Percentiles rank a stretch among this genome's conserved stretches.
Conservation (phyloP, 2,888 invertebrate genomes). For the Stenotaenia linearis region DNA sequence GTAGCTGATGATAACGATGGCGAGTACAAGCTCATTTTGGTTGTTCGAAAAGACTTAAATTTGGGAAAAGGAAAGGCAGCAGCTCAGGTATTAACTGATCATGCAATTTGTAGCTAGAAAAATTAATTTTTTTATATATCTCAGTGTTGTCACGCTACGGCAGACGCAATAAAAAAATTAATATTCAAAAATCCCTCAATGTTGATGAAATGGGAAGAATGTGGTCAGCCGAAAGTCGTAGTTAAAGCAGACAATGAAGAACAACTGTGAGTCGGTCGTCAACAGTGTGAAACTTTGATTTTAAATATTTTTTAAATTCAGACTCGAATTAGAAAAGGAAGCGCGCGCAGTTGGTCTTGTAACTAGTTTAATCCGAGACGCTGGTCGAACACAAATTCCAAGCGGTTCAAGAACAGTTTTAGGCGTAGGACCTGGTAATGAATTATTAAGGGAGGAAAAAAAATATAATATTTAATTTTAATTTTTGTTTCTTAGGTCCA, state of each 20-base stretch:
- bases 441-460: too few species aligned
- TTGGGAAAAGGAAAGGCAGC: slow-evolving; percentile 95
- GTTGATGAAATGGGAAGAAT: slow-evolving; percentile 61
- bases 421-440: slow-evolving; percentile 83
- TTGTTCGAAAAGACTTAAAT: slow-evolving; percentile 80
- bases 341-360: slow-evolving; percentile 66
- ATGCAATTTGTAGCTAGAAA: too few species aligned
- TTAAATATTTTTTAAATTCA: slow-evolving; percentile 21
- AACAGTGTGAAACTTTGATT: neutral
- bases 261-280: slow-evolving; percentile 54
- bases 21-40: slow-evolving; percentile 68
- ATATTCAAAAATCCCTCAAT: slow-evolving; percentile 57
- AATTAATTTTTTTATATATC: too few species aligned
- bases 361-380: slow-evolving; percentile 74
- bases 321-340: slow-evolving; percentile 58
- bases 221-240: slow-evolving; percentile 82
- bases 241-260: slow-evolving; percentile 70
- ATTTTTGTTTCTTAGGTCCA: slow-evolving; percentile 49
- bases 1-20: slow-evolving; percentile 4
- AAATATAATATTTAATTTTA: too few species aligned
- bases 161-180: slow-evolving; percentile 73
- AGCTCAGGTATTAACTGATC: slow-evolving; percentile 73
- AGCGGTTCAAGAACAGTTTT: slow-evolving; percentile 83
- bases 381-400: slow-evolving; percentile 87
- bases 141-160: slow-evolving; percentile 91